phyloP scores from a whole-genome alignment of 2,113 vertebrate genomes.

The Entomyzon cyanotis region DNA sequence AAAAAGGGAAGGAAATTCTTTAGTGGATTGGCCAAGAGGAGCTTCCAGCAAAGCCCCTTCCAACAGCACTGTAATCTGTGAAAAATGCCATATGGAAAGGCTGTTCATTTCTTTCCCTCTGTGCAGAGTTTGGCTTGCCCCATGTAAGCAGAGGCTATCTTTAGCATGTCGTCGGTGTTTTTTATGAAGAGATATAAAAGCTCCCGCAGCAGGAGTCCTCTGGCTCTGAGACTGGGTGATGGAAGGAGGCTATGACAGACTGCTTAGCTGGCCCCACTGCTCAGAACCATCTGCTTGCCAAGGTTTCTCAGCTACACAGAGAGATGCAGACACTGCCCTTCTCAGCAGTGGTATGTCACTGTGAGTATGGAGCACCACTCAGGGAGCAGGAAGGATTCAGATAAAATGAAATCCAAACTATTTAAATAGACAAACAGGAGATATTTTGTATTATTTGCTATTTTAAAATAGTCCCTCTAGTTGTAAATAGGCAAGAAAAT shows the following conservation, averaged over 20 bases:
- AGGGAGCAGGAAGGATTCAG: background rate
- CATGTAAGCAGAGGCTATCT: constrained; percentile 44
- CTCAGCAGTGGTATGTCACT: background rate
- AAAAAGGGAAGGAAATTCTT: background rate
- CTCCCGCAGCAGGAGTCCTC: constrained; percentile 33
- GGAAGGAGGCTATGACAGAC: constrained; percentile 35
- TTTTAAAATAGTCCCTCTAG: background rate
- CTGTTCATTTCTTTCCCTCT: constrained; percentile 45
- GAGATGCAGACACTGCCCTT: background rate
- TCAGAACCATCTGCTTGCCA: constrained; percentile 56
- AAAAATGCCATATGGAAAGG: constrained; percentile 32
- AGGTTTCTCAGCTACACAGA: constrained; percentile 10
- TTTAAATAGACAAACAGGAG: background rate
- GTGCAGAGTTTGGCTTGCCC: background rate
- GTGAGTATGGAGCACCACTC: background rate
- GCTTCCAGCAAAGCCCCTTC: background rate
- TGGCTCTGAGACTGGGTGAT: constrained; percentile 30
- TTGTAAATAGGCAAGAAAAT: background rate
- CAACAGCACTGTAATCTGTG: background rate
- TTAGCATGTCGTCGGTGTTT: constrained; percentile 1
- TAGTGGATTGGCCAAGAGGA: background rate
- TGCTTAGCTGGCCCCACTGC: background rate
- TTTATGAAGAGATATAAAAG: constrained; percentile 55
- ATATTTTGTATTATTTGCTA: background rate
- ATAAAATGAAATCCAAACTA: background rate